Base-by-base conservation (phyloP, 2,113 vertebrate genomes). In the Salminus brasiliensis region DNA sequence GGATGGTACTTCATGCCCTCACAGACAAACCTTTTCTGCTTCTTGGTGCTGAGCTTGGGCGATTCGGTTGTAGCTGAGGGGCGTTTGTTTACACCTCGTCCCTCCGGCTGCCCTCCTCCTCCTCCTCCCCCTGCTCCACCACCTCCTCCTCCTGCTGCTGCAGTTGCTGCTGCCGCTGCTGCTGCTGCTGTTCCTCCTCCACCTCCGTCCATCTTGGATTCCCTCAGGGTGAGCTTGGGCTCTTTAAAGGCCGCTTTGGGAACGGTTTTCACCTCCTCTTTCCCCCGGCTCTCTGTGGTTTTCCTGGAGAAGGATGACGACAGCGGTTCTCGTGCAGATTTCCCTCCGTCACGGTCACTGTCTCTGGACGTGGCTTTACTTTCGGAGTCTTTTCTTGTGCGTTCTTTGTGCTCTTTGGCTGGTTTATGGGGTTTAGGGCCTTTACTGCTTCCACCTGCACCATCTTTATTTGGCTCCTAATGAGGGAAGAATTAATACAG, bases 221-320 rank as follows among this genome's bases (percentile, higher is more conserved):
- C 97, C 93, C 98, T 98, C 87, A 98, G 89, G 4, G 95, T 94
- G 88, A 96, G 93, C 88, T 98, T 99, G 81, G 96, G 96, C 90
- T 98, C 97, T 91, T 99, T 99, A 89, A 98, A 98, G 4, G 96
- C 96, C 0, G 95, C 96, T 92, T 98, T 99, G 76, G 96, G 94
- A 5, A 94, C 88, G 5, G 93, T 92, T 88, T 97, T 98, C 0
- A 87, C 89, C 85, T 98, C 96, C 78, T 99, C 96, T 88, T 97
- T 98, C 79, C 93, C 92, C 91, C 96, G 96, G 88, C 92, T 92
- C 80, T 99, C 96, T 0, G 91, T 88, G 4, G 93, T 94, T 89
- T 96, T 98, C 81, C 96, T 94, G 0, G 89, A 92, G 57, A 93
- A 87, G 2, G 92, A 91, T 0, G 89, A 90, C 27, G 89, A 90